These are phyloP conservation scores for Nyctibius bracteatus DNA, from an alignment of 2,113 vertebrate species.

Conservation along the genomic window DNA sequence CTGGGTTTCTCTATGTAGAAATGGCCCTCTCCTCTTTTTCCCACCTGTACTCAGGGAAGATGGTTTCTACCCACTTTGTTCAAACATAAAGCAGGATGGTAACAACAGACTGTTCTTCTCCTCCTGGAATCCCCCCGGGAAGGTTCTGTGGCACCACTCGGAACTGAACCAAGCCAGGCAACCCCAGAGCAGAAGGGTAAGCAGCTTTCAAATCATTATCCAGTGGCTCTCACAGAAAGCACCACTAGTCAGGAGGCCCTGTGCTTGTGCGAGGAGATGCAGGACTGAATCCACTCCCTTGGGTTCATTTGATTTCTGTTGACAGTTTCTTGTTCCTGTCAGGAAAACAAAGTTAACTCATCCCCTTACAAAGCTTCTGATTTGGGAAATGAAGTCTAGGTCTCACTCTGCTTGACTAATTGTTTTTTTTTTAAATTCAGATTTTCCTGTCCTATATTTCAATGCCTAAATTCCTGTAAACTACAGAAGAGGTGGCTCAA, in stretches of 20 bases:
- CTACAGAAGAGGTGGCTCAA: not conserved
- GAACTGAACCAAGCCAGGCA: not conserved
- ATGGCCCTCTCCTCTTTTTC: not conserved
- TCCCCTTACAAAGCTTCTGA: not conserved
- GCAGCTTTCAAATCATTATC: not conserved
- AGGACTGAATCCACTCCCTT: not conserved
- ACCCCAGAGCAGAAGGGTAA: not conserved
- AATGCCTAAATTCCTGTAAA: not conserved
- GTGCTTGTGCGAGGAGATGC: rapidly evolving
- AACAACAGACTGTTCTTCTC: not conserved
- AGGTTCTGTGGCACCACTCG: not conserved
- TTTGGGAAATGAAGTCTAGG: not conserved
- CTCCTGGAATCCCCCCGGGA: rapidly evolving
- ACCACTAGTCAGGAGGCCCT: not conserved
- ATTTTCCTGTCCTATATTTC: not conserved
- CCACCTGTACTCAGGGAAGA: not conserved
- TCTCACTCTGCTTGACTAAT: not conserved
- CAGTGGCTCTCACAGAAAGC: not conserved
- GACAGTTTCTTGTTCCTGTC: not conserved
- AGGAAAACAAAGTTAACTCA: not conserved
- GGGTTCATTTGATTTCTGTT: not conserved
- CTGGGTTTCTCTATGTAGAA: not conserved
- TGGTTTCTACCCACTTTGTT: not conserved
- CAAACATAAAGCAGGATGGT: not conserved
- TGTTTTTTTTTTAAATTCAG: not conserved